phyloP scores from a whole-genome alignment of 1,140 invertebrate genomes.

The Drosophila micromelanica region DNA sequence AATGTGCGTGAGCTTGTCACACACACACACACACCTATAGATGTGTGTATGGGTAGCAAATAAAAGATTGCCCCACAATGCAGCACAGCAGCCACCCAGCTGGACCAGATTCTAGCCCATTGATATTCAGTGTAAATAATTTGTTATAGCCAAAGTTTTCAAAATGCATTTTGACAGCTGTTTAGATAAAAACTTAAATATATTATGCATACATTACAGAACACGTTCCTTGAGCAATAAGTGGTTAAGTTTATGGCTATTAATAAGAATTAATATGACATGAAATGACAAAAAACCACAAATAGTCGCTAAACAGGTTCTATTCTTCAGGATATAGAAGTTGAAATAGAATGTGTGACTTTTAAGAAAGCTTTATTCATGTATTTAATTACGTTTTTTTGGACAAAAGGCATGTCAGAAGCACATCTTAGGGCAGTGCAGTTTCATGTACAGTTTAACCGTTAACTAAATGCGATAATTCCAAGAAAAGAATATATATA shows the following conservation, averaged over 20 bases:
- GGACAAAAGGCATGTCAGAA: too few species aligned
- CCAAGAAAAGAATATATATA: not conserved
- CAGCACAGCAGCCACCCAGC: slow-evolving; percentile 50
- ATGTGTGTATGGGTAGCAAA: slow-evolving; percentile 51
- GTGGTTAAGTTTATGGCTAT: not conserved
- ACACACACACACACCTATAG: slow-evolving; percentile 27
- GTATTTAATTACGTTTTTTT: too few species aligned
- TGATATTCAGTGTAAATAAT: not conserved
- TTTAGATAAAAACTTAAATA: not conserved
- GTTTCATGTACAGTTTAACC: too few species aligned
- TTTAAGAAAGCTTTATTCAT: too few species aligned
- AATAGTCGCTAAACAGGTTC: too few species aligned
- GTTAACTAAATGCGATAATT: not conserved
- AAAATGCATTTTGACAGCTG: not conserved
- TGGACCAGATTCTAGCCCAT: not conserved
- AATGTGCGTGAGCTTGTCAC: slow-evolving; percentile 72
- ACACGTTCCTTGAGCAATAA: not conserved
- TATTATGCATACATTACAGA: not conserved
- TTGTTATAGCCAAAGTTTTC: not conserved
- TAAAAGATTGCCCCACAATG: slow-evolving; percentile 81
- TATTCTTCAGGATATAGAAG: too few species aligned
- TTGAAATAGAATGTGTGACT: too few species aligned
- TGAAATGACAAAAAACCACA: too few species aligned
- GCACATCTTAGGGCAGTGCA: too few species aligned
- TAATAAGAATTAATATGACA: not conserved